Evolutionary conservation across 2,888 invertebrate species (phyloP).

Genomic region (Agapostemon virescens): DNA sequence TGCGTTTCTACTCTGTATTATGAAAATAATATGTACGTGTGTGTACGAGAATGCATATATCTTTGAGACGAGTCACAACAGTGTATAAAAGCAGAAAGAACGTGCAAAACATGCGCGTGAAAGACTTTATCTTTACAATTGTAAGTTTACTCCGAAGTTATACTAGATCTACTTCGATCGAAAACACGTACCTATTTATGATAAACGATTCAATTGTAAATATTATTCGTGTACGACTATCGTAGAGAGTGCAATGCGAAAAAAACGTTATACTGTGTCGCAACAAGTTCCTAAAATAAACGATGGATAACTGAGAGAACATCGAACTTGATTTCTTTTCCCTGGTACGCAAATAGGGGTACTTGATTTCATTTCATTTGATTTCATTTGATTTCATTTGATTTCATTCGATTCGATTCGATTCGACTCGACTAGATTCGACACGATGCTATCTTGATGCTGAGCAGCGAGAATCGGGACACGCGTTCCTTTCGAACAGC

Average conservation of each 20-base stretch:
- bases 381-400: too few species aligned
- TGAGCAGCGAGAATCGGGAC: background rate
- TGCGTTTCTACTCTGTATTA: conserved; percentile 11
- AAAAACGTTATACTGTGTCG: conserved; percentile 66
- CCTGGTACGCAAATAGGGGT: background rate
- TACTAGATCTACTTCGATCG: conserved; percentile 37
- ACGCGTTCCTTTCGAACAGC: too few species aligned
- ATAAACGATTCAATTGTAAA: conserved; percentile 65
- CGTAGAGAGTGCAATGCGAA: conserved; percentile 65
- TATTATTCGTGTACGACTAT: conserved; percentile 66
- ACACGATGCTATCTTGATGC: background rate
- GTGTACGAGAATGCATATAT: background rate
- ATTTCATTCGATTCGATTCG: too few species aligned
- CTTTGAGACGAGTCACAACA: background rate
- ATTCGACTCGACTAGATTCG: background rate
- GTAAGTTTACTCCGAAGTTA: conserved; percentile 37
- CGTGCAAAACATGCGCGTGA: background rate
- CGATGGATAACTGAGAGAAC: conserved; percentile 58
- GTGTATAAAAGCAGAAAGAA: conserved; percentile 34
- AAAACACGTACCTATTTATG: conserved; percentile 63
- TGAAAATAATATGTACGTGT: background rate
- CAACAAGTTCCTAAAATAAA: conserved; percentile 77
- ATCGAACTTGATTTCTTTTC: conserved; percentile 6
- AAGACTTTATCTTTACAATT: conserved; percentile 11
- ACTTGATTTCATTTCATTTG: too few species aligned